Evolutionary conservation across 2,113 vertebrate genomes (phyloP), one percentile per base, ranked within the genome.

Genomic region (Zapus hudsonius): DNA sequence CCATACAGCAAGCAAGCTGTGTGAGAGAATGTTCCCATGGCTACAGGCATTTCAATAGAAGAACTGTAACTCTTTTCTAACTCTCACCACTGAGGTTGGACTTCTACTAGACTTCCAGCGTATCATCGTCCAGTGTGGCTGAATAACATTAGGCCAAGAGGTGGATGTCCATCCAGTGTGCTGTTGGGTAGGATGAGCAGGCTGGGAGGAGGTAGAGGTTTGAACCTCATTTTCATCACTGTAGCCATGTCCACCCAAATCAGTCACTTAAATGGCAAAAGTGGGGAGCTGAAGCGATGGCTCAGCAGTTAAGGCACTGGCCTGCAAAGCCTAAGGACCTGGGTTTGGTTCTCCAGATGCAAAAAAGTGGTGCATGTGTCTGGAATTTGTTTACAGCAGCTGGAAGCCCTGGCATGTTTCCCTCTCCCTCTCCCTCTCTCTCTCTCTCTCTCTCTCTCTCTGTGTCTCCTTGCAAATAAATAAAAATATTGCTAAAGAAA

Each of bases 121-220:
- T 29, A 31, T 7, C 0, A 31, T 7, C 0, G 3, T 16, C 29
- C 61, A 36, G 63, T 25, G 25, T 17, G 64, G 47, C 0, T 31
- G 29, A 67, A 13, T 0, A 0, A 29, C 19, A 27, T 42, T 59
- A 23, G 72, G 63, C 52, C 38, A 22, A 27, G 0, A 7, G 55
- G 63, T 22, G 23, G 63, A 7, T 40, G 73, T 84, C 20, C 38
- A 52, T 0, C 38, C 29, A 23, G 1, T 36, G 31, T 76, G 15
- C 11, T 57, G 33, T n/a, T 47, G 42, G 52, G 33, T 29, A 29
- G 57, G 55, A 40, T 0, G 11, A 38, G 10, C 38, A 38, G 66
- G 52, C 38, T 47, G 31, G n/a, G n/a, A 1, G 59, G 47, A 63
- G 36, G 61, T 9, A 72, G 74, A 9, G 7, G 27, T 33, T 10